Evolutionary conservation across 2,113 vertebrate species (phyloP).

Genomic region (Odocoileus virginianus): DNA sequence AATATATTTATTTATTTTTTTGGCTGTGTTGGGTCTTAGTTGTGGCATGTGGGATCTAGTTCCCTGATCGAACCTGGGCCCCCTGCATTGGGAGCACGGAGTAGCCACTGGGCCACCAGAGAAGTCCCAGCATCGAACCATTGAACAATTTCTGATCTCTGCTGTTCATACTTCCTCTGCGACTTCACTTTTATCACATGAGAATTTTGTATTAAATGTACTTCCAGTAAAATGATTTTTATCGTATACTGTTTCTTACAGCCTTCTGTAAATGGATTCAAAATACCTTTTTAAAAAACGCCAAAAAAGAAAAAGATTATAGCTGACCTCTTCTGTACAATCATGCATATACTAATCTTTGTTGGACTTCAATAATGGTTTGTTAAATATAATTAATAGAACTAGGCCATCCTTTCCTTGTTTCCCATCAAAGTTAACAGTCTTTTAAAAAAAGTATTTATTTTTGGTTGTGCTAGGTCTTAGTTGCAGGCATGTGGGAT

Average conservation of each 20-base stretch:
- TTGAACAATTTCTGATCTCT: neutral
- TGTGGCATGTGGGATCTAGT: neutral
- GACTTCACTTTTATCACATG: constrained; percentile 15
- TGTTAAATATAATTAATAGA: constrained; percentile 22
- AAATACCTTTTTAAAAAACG: neutral
- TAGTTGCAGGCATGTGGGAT: neutral
- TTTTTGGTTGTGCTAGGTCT: neutral
- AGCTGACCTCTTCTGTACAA: neutral
- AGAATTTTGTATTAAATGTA: constrained; percentile 10
- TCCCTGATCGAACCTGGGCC: neutral
- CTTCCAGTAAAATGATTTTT: constrained; percentile 43
- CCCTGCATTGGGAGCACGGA: neutral
- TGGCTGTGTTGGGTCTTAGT: neutral
- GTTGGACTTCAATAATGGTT: neutral
- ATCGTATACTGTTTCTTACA: constrained; percentile 4
- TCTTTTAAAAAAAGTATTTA: neutral
- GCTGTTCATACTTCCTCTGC: neutral
- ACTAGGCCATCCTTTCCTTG: neutral
- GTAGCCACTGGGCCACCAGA: neutral
- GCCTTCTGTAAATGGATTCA: constrained; percentile 2
- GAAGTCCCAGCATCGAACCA: neutral
- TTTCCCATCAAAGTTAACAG: neutral
- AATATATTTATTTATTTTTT: neutral
- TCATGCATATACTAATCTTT: neutral
- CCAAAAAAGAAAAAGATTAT: neutral